These are phyloP conservation scores for Pimephales promelas DNA, from an alignment of 2,113 vertebrate genomes.

Conservation along the genomic window DNA sequence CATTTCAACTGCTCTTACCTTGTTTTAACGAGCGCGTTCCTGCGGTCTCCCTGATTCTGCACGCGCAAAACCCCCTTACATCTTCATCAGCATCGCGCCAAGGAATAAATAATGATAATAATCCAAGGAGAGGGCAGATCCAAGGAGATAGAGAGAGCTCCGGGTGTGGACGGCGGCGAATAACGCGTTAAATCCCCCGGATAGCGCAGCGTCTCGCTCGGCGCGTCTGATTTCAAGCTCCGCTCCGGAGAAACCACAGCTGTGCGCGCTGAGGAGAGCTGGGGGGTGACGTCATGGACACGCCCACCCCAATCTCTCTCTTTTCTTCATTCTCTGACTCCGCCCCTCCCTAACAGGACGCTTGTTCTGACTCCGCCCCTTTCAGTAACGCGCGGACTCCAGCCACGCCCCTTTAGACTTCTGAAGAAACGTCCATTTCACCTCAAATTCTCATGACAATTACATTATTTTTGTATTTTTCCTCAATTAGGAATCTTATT, in stretches of 20 bases:
- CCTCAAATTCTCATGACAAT: not conserved
- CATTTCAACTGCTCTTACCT: constrained; percentile 47
- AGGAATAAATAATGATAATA: constrained; percentile 42
- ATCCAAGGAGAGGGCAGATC: constrained; percentile 52
- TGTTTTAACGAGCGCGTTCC: constrained; percentile 35
- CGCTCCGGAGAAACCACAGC: constrained; percentile 51
- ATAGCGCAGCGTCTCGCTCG: constrained; percentile 40
- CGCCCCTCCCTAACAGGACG: not conserved
- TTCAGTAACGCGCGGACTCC: not conserved
- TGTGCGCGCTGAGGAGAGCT: constrained; percentile 36
- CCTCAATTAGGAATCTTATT: not conserved
- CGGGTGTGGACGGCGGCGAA: constrained; percentile 25
- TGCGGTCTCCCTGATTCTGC: constrained; percentile 33
- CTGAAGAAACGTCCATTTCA: not conserved
- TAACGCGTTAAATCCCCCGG: constrained; percentile 53
- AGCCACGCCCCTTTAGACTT: not conserved
- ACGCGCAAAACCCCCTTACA: constrained; percentile 34
- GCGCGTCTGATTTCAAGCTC: constrained; percentile 40
- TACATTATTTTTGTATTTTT: not conserved
- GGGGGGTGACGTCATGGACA: constrained; percentile 56
- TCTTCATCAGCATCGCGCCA: constrained; percentile 23
- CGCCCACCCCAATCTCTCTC: constrained; percentile 40
- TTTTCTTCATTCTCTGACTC: not conserved
- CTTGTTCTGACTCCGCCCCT: not conserved
- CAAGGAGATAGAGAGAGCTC: constrained; percentile 19